phyloP scores from a whole-genome alignment of 1,140 invertebrate genomes.

The Dendrolimus kikuchii region DNA sequence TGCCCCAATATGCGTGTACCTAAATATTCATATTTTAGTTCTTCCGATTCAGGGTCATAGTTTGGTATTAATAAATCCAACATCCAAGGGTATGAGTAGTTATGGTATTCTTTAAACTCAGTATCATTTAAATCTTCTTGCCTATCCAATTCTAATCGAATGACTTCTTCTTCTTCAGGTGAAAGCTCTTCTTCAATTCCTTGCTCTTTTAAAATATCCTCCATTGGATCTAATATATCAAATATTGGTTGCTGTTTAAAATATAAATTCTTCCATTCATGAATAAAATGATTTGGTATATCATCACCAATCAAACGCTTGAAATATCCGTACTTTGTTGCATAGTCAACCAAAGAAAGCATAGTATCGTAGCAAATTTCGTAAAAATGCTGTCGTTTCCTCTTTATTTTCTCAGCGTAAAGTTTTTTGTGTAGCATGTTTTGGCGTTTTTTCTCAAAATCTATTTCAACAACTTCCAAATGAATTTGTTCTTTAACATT shows the following conservation, averaged over 20 bases:
- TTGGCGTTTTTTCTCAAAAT: slow-evolving; percentile 69
- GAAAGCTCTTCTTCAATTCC: slow-evolving; percentile 30
- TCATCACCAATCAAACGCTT: slow-evolving; percentile 50
- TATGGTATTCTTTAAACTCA: slow-evolving; percentile 60
- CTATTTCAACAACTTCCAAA: slow-evolving; percentile 57
- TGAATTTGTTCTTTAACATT: slow-evolving; percentile 58
- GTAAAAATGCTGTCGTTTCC: slow-evolving; percentile 56
- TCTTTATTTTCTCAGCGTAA: slow-evolving; percentile 58
- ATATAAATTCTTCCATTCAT: slow-evolving; percentile 72
- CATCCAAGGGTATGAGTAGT: slow-evolving; percentile 55
- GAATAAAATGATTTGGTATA: slow-evolving; percentile 60
- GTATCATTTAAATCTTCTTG: slow-evolving; percentile 52
- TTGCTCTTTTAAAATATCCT: slow-evolving; percentile 44
- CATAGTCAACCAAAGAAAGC: slow-evolving; percentile 69
- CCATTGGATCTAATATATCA: slow-evolving; percentile 48
- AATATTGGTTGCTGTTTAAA: slow-evolving; percentile 70
- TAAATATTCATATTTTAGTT: slow-evolving; percentile 55
- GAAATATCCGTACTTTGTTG: slow-evolving; percentile 67
- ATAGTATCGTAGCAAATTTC: slow-evolving; percentile 69
- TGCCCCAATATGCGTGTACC: slow-evolving; percentile 70
- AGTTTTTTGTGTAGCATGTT: slow-evolving; percentile 69
- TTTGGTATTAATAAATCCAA: slow-evolving; percentile 51
- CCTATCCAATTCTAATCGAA: slow-evolving; percentile 45
- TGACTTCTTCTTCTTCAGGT: slow-evolving; percentile 39
- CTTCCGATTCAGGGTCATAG: slow-evolving; percentile 52